Evolutionary conservation across 2,888 invertebrate species (phyloP), one percentile per base, ranked within the genome.

Genomic region (Megastigmus dorsalis): DNA sequence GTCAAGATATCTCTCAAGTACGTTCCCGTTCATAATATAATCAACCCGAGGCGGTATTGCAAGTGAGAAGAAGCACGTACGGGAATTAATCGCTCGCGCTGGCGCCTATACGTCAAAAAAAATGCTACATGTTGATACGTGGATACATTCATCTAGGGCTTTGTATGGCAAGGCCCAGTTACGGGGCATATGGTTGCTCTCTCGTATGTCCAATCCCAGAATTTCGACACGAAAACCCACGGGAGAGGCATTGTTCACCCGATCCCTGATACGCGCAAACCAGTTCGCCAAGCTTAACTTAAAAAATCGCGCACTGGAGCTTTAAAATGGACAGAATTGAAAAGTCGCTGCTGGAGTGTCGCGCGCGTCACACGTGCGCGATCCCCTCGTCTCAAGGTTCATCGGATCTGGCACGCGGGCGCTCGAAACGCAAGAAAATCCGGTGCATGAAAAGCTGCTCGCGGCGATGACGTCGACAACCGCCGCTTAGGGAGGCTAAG

Each of bases 121-220:
- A 45, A 45, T 9, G 20, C 10, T 15, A 0, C 1, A 4, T n/a
- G n/a, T 28, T 7, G 3, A 28, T 62, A 60, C 54, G 43, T 63
- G 54, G 43, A 48, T n/a, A n/a, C 38, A 15, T 63, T 55, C 18
- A 15, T 28, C 10, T 1, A 10, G 45, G 10, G 36, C 4, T 7
- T 36, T 26, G 23, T 10, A 28, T 5, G 48, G 20, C n/a, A 38
- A 59, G 23, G n/a, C 23, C n/a, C 41, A 7, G 7, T 33, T 10
- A 41, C 54, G 45, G n/a, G 59, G 55, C 73, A 73, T 73, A 73
- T 73, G 73, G 67, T 73, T 54, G 55, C 62, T 54, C 62, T 54
- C 59, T 4, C 10, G 4, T 60, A 18, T 26, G 3, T 6, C n/a
- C 3, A 18, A 59, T 43, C 20, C 6, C 26, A 1, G 26, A 26